Conservation (phyloP, 2,113 vertebrate species). For the Cyanocitta stelleri region DNA sequence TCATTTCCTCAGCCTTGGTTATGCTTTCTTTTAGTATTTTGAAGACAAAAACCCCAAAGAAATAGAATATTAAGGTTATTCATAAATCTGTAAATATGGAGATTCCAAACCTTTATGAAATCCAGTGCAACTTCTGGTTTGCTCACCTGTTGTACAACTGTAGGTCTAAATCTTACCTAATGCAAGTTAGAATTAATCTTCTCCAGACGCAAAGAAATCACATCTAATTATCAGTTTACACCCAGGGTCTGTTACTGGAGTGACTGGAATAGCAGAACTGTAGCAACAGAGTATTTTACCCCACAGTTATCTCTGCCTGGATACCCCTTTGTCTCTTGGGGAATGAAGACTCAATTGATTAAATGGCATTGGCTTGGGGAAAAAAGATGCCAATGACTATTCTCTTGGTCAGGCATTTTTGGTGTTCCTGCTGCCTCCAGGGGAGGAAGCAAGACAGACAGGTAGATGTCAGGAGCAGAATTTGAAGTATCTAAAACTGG, state of each 20-base stretch:
- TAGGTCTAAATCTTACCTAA: background rate
- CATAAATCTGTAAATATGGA: background rate
- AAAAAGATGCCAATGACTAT: background rate
- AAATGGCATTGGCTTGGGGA: background rate
- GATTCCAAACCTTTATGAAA: background rate
- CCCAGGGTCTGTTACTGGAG: background rate
- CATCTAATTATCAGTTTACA: background rate
- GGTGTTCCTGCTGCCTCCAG: background rate
- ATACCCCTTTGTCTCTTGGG: background rate
- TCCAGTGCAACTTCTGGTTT: background rate
- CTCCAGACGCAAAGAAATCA: background rate
- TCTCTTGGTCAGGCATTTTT: background rate
- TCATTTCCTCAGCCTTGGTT: background rate
- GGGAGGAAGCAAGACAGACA: background rate
- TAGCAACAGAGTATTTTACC: background rate
- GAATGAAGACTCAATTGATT: conserved; percentile 9
- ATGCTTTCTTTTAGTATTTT: background rate
- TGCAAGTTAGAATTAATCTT: background rate
- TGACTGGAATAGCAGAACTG: background rate
- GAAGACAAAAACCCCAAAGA: background rate
- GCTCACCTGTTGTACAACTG: rapidly evolving
- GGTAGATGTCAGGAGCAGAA: background rate
- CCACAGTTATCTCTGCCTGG: background rate
- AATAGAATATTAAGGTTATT: background rate
- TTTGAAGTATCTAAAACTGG: background rate